These are phyloP conservation scores for Prorops nasuta DNA, from an alignment of 1,140 invertebrate species.

Conservation along the genomic window DNA sequence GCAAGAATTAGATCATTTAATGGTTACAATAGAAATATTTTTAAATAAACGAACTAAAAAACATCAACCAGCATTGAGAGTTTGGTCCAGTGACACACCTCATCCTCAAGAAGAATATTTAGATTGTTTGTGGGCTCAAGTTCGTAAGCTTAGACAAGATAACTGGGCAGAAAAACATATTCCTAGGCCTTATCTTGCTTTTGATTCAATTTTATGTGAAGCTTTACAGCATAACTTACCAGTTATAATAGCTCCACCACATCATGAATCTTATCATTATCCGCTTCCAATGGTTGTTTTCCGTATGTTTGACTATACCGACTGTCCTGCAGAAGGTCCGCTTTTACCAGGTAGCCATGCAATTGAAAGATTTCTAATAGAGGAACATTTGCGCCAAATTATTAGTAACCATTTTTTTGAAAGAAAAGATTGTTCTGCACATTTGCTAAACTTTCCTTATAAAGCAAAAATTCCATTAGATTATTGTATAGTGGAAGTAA, in stretches of 20 bases:
- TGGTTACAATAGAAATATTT: slow-evolving; percentile 93
- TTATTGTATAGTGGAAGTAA: slow-evolving; percentile 97
- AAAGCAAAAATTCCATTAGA: slow-evolving; percentile 94
- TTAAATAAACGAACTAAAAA: slow-evolving; percentile 90
- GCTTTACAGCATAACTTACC: slow-evolving; percentile 95
- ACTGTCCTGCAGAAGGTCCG: slow-evolving; percentile 82
- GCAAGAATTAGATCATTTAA: slow-evolving; percentile 85
- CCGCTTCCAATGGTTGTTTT: slow-evolving; percentile 89
- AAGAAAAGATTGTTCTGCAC: slow-evolving; percentile 91
- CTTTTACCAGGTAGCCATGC: slow-evolving; percentile 92
- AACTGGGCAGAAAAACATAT: slow-evolving; percentile 99
- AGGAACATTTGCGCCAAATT: slow-evolving; percentile 94
- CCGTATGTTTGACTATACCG: slow-evolving; percentile 98
- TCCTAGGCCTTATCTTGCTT: slow-evolving; percentile 89
- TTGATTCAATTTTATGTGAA: slow-evolving; percentile 93
- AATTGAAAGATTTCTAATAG: slow-evolving; percentile 96
- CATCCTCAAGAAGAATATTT: slow-evolving; percentile 98
- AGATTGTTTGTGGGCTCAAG: slow-evolving; percentile 96
- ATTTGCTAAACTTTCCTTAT: slow-evolving; percentile 88
- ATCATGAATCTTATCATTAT: slow-evolving; percentile 85
- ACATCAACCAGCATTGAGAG: slow-evolving; percentile 85
- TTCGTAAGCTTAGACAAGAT: slow-evolving; percentile 86
- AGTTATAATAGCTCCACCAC: slow-evolving; percentile 81
- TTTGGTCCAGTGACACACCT: slow-evolving; percentile 89
- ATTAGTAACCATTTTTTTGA: slow-evolving; percentile 86